These are phyloP conservation scores for Plusia festucae DNA, from an alignment of 2,888 invertebrate species.

Conservation along the genomic window DNA sequence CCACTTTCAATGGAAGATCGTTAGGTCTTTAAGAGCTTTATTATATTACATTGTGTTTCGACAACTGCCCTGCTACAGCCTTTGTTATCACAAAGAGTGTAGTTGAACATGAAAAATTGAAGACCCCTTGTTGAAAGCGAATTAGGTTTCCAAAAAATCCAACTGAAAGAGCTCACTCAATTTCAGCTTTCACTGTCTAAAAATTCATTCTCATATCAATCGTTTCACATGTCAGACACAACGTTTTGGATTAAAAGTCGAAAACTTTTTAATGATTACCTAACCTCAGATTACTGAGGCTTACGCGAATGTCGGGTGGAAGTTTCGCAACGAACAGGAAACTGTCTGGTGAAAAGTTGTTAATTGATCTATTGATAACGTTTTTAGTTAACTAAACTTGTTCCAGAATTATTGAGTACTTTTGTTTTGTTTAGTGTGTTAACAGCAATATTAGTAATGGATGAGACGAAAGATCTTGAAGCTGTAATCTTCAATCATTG, in stretches of 20 bases:
- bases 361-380: conserved; percentile 60
- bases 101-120: conserved; percentile 1
- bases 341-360: conserved; percentile 39
- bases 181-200: conserved; percentile 6
- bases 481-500: not conserved
- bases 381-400: conserved; percentile 43
- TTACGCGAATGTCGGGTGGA: conserved; percentile 27
- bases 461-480: not conserved
- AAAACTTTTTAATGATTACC: conserved; percentile 54
- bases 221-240: conserved; percentile 10
- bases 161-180: conserved; percentile 10
- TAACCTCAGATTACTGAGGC: conserved; percentile 48
- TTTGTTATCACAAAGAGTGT: not conserved
- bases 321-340: conserved; percentile 46
- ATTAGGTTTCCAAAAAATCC: not conserved
- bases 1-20: conserved; percentile 1
- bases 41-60: not conserved
- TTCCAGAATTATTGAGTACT: conserved; percentile 15
- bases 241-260: conserved; percentile 32
- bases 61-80: not conserved
- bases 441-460: not conserved
- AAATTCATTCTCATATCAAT: conserved; percentile 4
- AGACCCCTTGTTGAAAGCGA: not conserved
- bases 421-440: conserved; percentile 8
- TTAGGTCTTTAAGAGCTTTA: conserved; percentile 1